A percentile compares a stretch with the other conserved stretches of the same genome.
Evolutionary conservation across 64 coral and sea anemone species (phyloP).

Genomic region (Dendronephthya gigantea): DNA sequence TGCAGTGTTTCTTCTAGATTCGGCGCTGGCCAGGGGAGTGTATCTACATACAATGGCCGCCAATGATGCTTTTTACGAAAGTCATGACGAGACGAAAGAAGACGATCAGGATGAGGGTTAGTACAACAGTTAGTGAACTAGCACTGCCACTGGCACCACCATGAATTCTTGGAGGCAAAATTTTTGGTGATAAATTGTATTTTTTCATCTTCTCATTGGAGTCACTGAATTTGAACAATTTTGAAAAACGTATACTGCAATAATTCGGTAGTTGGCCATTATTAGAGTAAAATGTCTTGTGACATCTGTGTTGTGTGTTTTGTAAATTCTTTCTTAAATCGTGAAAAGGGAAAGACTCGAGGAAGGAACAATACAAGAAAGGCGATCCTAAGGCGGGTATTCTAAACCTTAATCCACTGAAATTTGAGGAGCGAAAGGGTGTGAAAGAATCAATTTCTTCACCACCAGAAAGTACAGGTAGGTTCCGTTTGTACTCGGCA

Average conservation of each 20-base stretch:
- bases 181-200: too few species aligned
- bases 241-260: too few species aligned
- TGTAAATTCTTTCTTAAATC: neutral
- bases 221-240: too few species aligned
- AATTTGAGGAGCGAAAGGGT: neutral
- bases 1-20: neutral
- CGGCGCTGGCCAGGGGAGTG: neutral
- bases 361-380: neutral
- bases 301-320: too few species aligned
- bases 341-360: neutral
- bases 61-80: constrained; percentile 13
- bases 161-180: too few species aligned
- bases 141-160: too few species aligned
- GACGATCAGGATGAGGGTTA: neutral
- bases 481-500: too few species aligned
- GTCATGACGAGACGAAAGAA: too few species aligned
- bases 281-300: too few species aligned
- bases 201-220: too few species aligned
- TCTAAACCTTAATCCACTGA: neutral
- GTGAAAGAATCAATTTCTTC: neutral
- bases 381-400: neutral
- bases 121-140: neutral
- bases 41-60: neutral
- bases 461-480: neutral
- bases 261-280: too few species aligned